Evolutionary conservation across 2,888 invertebrate species (phyloP), one percentile per base, ranked within the genome.

Genomic region (Yponomeuta sedellus): DNA sequence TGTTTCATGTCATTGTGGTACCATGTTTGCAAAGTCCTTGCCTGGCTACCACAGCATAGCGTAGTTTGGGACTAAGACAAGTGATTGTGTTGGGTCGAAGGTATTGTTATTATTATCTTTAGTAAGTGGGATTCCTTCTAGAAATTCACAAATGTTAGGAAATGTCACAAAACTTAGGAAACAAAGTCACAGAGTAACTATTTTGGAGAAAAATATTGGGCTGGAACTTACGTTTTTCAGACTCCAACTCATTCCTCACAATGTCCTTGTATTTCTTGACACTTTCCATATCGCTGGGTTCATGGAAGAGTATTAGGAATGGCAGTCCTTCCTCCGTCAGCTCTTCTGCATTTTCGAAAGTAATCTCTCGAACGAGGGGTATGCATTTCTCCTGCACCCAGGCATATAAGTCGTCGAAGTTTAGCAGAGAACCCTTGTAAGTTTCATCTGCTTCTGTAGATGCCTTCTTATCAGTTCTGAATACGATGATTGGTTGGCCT

Each of bases 261-360:
- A 97, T 85, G 71, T 96, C 94, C 76, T 96, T 97, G 84, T 94
- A 99, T 74, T 94, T 92, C 82, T 97, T 97, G 64, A 98, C 95
- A 74, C 95, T 96, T 20, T 96, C 95, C 0, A 91, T 91, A 75
- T 96, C 96, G 75, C 97, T 96, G 0, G 97, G 96, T 71, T 94
- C 91, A 79, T 99, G 97, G 91, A 99, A 99, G 59, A 99, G 91
- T 73, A 99, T 99, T 56, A 99, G 92, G 92, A 99, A 99, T 6
- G 99, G 99, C 75, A 99, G 86, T 44, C 99, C 99, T 89, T 99
- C 99, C 85, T 99, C 99, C 0, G 99, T 99, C 28, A 99, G 88
- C 85, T 99, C 99, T 88, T 99, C 99, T 1, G 99, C 99, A 92
- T 99, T 99, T 87, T 99, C 99, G 86, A 99, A 99, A 0, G 99